A percentile compares a stretch with the other conserved stretches of the same genome.
Evolutionary conservation across 1,140 invertebrate species (phyloP).

Genomic region (Pseudoatta argentina): DNA sequence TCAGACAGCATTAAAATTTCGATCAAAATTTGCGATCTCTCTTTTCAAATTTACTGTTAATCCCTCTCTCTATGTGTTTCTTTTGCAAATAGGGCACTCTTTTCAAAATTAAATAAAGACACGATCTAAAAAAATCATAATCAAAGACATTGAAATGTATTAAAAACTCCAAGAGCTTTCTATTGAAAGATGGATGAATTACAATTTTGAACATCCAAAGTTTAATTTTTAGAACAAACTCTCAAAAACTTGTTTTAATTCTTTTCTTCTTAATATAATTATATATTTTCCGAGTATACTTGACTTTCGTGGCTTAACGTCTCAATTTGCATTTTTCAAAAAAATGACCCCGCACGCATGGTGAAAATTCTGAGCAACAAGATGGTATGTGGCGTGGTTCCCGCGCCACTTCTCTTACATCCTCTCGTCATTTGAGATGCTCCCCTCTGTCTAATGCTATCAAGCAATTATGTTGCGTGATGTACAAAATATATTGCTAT

Average conservation of each 20-base stretch:
- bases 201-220: background rate
- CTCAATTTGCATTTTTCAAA: background rate
- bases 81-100: background rate
- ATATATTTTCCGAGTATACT: background rate
- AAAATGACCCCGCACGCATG: background rate
- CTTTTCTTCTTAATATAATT: background rate
- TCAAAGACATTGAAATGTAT: background rate
- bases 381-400: constrained; percentile 71
- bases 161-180: background rate
- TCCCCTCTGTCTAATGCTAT: constrained; percentile 72
- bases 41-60: background rate
- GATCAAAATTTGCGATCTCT: background rate
- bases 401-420: constrained; percentile 82
- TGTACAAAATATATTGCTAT: constrained; percentile 58
- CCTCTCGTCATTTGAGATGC: constrained; percentile 79
- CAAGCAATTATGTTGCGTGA: constrained; percentile 66
- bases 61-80: background rate
- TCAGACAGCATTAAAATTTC: background rate
- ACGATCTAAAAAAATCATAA: background rate
- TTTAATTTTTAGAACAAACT: background rate
- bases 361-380: constrained; percentile 54
- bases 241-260: background rate
- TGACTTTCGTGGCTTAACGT: background rate
- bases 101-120: background rate
- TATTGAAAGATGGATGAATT: too few species aligned